Percentiles rank a stretch among this genome's conserved stretches.
Evolutionary conservation across 2,888 invertebrate species (phyloP).

Genomic region (Hemicrepidius hirtus): DNA sequence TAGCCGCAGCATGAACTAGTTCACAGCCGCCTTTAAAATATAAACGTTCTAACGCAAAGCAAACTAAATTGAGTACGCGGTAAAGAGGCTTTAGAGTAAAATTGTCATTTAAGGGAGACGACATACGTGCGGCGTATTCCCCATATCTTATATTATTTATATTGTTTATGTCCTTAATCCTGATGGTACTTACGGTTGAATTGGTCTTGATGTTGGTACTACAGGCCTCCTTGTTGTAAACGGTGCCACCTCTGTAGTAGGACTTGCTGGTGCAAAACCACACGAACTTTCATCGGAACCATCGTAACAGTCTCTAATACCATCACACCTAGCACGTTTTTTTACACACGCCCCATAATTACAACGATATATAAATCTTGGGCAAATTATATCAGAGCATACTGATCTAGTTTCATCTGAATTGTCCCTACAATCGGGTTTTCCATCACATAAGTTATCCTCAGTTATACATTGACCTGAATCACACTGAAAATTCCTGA

Average conservation of each 20-base stretch:
- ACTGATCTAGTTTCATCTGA: constrained; percentile 70
- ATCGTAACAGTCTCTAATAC: constrained; percentile 72
- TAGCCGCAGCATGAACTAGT: no score
- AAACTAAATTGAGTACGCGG: no score
- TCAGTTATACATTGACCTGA: constrained; percentile 69
- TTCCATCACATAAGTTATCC: constrained; percentile 71
- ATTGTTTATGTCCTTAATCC: no score
- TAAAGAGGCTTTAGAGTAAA: no score
- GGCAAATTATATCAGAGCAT: constrained; percentile 55
- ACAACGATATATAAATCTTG: constrained; percentile 61
- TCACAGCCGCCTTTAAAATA: no score
- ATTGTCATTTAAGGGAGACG: no score
- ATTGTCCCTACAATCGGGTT: constrained; percentile 69
- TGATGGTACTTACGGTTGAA: no score
- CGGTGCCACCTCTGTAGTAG: constrained; percentile 5
- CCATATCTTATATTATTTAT: no score
- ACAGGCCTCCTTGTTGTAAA: not conserved
- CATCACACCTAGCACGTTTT: constrained; percentile 74
- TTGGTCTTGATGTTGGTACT: not conserved
- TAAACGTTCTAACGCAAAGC: no score
- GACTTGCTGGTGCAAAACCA: not conserved
- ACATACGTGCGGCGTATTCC: no score
- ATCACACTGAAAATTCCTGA: constrained; percentile 56
- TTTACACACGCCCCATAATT: constrained; percentile 65
- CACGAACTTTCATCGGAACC: constrained; percentile 68